Base-by-base conservation (phyloP, 2,888 invertebrate species). In the Eupithecia abbreviata region DNA sequence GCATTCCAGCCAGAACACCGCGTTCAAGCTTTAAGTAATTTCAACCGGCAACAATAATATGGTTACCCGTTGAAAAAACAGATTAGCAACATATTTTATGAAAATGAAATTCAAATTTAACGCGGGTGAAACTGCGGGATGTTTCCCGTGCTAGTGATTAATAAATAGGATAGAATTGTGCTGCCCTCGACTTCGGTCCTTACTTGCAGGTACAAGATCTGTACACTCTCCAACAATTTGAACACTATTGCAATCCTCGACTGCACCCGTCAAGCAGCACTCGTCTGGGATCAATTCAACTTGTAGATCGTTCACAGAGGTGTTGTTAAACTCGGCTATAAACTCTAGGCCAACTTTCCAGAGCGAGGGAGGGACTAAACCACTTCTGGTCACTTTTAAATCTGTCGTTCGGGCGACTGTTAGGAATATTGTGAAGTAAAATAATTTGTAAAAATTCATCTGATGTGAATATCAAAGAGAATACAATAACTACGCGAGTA, bases 371-470 rank as follows among this genome's bases (percentile, higher is more conserved):
- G 73, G 73, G 1, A 85, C 82, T 2, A 90, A n/a, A 0, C 90
- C 90, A 7, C 84, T 85, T 12, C 84, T 83, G 2, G 82, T 78
- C 2, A 88, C 79, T 2, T 77, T 74, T 18, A 90, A 75, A 12
- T 87, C 82, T 49, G 84, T 79, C 79, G 71, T 74, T 9, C 70
- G 15, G 43, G 71, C 55, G 13, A 13, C 3, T 43, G 67, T 68
- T 13, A 77, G 81, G 85, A 88, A 84, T 81, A 79, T 85, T 87
- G 87, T 84, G 88, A 85, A 82, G 81, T 88, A 90, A 82, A 86
- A 90, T 89, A 81, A 62, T 83, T 82, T 86, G 88, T 90, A 90
- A 87, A 91, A 87, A 90, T 85, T 81, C 92, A 92, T 92, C 86
- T 86, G 89, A 88, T 87, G 18, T 43, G 79, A 80, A 47, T 69